Conservation (phyloP, 2,888 invertebrate species). For the Morinoia aosen region DNA sequence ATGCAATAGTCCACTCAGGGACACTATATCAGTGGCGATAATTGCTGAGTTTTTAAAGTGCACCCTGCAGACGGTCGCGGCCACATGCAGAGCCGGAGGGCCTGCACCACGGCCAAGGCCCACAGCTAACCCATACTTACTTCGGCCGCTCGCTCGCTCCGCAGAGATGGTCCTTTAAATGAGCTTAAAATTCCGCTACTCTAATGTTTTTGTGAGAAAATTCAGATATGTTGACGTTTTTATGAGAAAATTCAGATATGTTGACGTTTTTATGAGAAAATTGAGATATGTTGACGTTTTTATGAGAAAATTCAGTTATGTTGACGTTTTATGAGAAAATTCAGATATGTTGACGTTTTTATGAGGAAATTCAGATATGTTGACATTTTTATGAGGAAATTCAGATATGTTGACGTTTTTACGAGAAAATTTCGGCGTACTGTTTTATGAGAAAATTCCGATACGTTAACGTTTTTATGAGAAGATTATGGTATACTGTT, state of each 20-base stretch:
- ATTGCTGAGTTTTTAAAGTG: neutral
- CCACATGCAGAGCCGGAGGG: neutral
- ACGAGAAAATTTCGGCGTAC: neutral
- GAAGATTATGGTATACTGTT: neutral
- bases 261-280: neutral
- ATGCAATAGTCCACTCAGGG: neutral
- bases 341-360: neutral
- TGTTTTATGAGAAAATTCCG: neutral
- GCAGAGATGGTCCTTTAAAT: neutral
- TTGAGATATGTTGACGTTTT: neutral
- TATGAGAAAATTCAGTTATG: neutral
- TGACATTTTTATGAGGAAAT: neutral
- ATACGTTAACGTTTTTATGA: neutral
- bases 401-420: neutral
- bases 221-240: neutral
- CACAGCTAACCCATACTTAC: neutral
- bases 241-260: neutral
- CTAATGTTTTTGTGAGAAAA: neutral
- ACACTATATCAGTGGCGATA: neutral
- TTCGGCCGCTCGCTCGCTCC: neutral
- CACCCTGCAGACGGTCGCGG: neutral
- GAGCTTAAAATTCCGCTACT: neutral
- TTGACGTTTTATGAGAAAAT: neutral
- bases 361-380: neutral
- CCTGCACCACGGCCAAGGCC: neutral